Evolutionary conservation across 1,140 invertebrate species (phyloP), one percentile per base, ranked within the genome.

Genomic region (Dendrolimus kikuchii): DNA sequence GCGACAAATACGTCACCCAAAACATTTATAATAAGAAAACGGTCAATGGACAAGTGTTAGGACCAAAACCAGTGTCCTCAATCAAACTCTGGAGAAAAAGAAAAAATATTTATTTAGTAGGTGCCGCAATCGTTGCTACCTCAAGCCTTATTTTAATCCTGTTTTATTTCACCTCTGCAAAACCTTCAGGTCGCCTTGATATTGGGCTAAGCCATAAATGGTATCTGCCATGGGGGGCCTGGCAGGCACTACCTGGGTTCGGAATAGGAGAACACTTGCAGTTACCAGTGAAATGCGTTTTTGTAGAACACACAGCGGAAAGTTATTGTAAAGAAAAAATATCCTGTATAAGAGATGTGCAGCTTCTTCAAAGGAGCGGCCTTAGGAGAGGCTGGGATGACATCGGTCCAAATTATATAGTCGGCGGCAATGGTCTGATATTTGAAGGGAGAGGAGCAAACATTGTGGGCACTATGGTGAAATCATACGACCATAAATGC

Each of bases 371-470:
- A 62, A 53, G 57, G 38, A 64, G 71, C 46, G 71, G 81, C 49
- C 54, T 78, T 8, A 54, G 61, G 9, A 49, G 71, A 50, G 59
- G 57, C 0, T 72, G 63, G 5, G 46, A 57, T 5, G 82, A 86
- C 43, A 86, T 86, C 37, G 77, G 74, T 0, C 76, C 80, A 0
- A 83, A 86, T 44, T 86, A 71, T 45, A 68, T 86, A 0, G 69
- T 83, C 6, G 67, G 73, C 41, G 77, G 71, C 0, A 68, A 72
- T 23, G 82, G 80, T 6, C 51, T 62, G 37, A 54, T 86, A 2
- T 86, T 86, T 50, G 82, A 86, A 66, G 82, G 82, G 0, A 68
- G 77, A 71, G 80, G 82, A 5, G 77, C 77, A 0, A 82, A 83
- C 44, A 62, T 82, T 3, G 43, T 68, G 8, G 68, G 68, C 4